Conservation (phyloP, 2,113 vertebrate species). For the Narcine bancroftii region DNA sequence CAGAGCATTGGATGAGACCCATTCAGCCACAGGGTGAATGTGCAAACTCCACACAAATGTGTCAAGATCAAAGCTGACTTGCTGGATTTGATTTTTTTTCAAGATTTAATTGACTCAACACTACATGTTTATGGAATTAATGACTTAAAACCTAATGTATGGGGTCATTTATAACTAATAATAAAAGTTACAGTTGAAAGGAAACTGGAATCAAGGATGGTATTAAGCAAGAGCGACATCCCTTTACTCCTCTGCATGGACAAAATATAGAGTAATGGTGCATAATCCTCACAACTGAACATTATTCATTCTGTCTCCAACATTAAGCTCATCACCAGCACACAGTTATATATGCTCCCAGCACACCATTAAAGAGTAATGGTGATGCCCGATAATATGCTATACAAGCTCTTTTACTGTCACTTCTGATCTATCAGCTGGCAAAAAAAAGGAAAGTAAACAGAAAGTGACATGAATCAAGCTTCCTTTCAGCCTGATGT, state of each 20-base stretch:
- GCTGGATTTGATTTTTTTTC: too few relatives aligned
- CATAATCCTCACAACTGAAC: neutral
- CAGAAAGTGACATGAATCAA: conserved; percentile 1
- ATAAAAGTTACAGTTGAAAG: neutral
- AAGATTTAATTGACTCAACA: neutral
- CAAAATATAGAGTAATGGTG: neutral
- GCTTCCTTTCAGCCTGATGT: conserved; percentile 3
- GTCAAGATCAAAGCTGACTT: too few relatives aligned
- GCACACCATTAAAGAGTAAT: neutral
- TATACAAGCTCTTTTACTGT: neutral
- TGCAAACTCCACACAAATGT: too few relatives aligned
- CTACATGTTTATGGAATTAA: neutral
- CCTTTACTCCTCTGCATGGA: neutral
- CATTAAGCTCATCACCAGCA: neutral
- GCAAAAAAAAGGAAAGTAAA: neutral
- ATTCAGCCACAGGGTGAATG: too few relatives aligned
- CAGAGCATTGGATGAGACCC: too few relatives aligned
- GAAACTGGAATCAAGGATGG: neutral
- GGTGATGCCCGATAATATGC: neutral
- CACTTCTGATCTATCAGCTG: conserved; percentile 21
- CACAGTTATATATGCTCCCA: neutral
- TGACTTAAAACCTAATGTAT: neutral
- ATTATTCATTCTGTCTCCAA: neutral
- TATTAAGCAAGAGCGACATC: neutral
- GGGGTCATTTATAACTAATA: neutral